Base-by-base conservation (phyloP, 30 jellyfish, hydroid and myxozoan genomes). In the Catostylus mosaicus region DNA sequence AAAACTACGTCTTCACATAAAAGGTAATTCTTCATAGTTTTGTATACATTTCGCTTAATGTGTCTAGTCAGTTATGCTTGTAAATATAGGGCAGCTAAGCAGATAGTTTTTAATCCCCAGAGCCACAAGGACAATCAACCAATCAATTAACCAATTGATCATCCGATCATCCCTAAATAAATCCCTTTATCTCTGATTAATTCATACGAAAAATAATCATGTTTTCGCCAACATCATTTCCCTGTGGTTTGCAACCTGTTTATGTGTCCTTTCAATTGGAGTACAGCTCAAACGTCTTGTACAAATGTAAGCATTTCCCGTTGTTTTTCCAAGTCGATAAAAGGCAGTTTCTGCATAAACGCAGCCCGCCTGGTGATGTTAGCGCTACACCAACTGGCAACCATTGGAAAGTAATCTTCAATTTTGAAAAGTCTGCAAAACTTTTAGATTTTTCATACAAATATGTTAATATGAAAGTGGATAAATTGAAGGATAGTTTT, bases 21-120 rank as follows among this genome's bases (percentile, higher is more conserved):
- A 4, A 4, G 26, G 2, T 50, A 50, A 50, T 4, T 50, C 63
- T 50, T 16, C 63, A 27, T 50, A 10, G 63, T 50, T 10, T 50
- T 50, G 54, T 43, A 16, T 43, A 43, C 16, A 16, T 16, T 43
- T 43, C 8, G 54, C 20, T 3, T 50, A n/a, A 18, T 50, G 24
- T 50, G 20, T 50, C 63, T 50, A 27, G 63, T 18, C 63, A 50
- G 63, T 4, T 50, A 50, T 50, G 63, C 63, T 50, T 50, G 63
- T 50, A 50, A 50, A 50, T 50, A 50, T 4, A 50, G 18, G 63
- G 27, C 63, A 16, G 63, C 63, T 50, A 50, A 50, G 24, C 63
- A 5, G 63, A 50, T 10, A 50, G 27, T 27, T 18, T 16, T 5
- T 27, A 50, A 7, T 40, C 14, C 54, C 7, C 7, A 5, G 14